Base-by-base conservation (phyloP, 2,113 vertebrate species). In the Cettia cetti region DNA sequence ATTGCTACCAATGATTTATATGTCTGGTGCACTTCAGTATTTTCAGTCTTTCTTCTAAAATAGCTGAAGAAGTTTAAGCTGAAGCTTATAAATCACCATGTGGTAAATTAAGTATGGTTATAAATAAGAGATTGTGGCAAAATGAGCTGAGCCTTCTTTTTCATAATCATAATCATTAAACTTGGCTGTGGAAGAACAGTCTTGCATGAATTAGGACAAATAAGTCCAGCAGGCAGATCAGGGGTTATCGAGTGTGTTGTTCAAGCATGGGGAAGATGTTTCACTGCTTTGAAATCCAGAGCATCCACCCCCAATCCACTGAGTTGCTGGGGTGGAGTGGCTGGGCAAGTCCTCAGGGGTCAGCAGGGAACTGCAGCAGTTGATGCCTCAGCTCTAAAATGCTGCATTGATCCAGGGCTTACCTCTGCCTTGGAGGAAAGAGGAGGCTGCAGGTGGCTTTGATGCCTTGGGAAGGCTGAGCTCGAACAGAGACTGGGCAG, bases 21-120 rank as follows among this genome's bases (percentile, higher is more conserved):
- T 74, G 95, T 89, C 80, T 94, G 82, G 45, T 83, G 77, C 71
- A 35, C 54, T 15, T 13, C 4, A 47, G 56, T 92, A 93, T 95
- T 94, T 86, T 92, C 26, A 1, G 89, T 92, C 47, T 60, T 84
- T 45, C 33, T 93, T 96, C 82, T 92, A 16, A 95, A 94, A 96
- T 69, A 95, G 95, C 92, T 86, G 82, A 69, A 89, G 40, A 74
- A 59, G 68, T 86, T 90, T 53, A 74, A 95, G 49, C 79, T 86
- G 89, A 83, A 45, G 77, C 82, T 93, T 94, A 90, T 92, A 94
- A 96, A 95, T 95, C 86, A 92, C 76, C n/a, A 37, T 66, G 54
- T 83, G 80, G 82, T 77, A 86, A 93, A 89, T 77, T 45, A 92
- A 86, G 68, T 50, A 82, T 17, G 45, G 66, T 89, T 94, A 94